These are phyloP conservation scores for Magallana ariakensis DNA, from an alignment of 1,140 invertebrate genomes.

Conservation along the genomic window DNA sequence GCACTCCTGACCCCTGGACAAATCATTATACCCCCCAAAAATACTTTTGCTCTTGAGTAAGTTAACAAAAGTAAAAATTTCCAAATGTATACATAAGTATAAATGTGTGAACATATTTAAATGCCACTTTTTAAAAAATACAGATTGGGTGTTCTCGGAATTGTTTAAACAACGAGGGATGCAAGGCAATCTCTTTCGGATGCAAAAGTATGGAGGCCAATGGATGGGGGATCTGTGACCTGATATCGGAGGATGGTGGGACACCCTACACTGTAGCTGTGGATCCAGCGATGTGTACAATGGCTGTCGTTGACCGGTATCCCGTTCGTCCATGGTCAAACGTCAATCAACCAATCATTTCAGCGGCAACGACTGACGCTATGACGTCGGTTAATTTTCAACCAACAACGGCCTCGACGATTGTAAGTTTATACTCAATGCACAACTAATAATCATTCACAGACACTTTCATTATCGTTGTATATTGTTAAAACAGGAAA, in stretches of 20 bases:
- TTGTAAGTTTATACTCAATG: no score
- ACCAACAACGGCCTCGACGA: no score
- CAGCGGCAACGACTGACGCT: not conserved
- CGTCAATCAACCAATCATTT: not conserved
- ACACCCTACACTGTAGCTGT: not conserved
- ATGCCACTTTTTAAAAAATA: not conserved
- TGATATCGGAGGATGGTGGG: not conserved
- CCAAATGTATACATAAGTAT: no score
- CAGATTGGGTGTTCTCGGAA: not conserved
- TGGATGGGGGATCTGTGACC: not conserved
- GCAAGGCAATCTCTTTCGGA: not conserved
- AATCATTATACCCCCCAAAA: no score
- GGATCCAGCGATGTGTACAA: not conserved
- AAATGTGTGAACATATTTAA: no score
- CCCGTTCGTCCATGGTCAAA: not conserved
- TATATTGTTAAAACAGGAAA: no score
- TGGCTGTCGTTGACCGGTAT: not conserved
- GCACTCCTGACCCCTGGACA: no score
- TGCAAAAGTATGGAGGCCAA: not conserved
- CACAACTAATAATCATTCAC: no score
- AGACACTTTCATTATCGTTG: no score
- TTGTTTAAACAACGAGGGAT: not conserved
- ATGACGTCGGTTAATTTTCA: no score
- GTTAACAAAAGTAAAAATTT: no score
- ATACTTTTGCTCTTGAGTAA: no score